Conservation (phyloP, 2,113 vertebrate genomes). For the Empidonax alnorum region DNA sequence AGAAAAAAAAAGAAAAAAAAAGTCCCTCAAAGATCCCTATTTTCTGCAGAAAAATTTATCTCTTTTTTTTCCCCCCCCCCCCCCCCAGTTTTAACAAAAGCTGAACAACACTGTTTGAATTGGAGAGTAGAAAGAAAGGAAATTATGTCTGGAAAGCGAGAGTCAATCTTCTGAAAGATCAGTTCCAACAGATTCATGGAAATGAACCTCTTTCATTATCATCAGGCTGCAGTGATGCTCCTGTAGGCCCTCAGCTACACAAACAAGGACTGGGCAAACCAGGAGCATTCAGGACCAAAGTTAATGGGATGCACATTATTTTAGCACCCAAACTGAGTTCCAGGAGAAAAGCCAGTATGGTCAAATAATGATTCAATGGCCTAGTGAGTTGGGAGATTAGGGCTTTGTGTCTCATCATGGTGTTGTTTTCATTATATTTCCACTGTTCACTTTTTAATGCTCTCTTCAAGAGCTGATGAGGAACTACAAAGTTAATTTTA, state of each 20-base stretch:
- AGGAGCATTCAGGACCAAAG: neutral
- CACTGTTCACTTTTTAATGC: neutral
- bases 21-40: neutral
- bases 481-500: neutral
- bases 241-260: neutral
- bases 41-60: neutral
- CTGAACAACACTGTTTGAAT: neutral
- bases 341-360: neutral
- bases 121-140: neutral
- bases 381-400: neutral
- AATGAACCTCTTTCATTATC: neutral
- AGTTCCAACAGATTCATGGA: neutral
- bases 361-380: neutral
- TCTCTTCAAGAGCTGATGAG: neutral
- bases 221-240: neutral
- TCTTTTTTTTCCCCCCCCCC: accelerated
- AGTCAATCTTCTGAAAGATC: neutral
- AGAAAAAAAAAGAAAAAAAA: neutral
- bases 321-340: neutral
- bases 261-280: neutral
- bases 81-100: neutral
- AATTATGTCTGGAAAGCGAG: neutral
- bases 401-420: neutral
- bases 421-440: neutral
- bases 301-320: neutral